Conservation (phyloP, 2,888 invertebrate genomes). For the Deladenus siricidicola region DNA sequence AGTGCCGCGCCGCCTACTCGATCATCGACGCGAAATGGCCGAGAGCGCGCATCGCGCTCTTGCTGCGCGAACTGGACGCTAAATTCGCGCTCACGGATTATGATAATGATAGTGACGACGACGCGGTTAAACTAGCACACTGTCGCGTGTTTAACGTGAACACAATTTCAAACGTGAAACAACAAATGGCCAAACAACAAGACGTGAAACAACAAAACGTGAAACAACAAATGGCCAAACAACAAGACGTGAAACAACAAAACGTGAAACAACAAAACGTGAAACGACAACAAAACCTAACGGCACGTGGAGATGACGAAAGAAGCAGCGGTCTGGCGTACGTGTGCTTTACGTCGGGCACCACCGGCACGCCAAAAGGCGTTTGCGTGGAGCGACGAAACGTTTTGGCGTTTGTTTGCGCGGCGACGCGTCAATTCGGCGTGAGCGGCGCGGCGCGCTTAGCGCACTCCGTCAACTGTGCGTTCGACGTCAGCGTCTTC, state of each 20-base stretch:
- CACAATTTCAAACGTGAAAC: not conserved
- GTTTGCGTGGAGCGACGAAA: constrained; percentile 35
- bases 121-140: no score
- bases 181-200: not conserved
- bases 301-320: no score
- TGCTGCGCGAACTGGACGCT: not conserved
- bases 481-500: constrained; percentile 44
- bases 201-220: no score
- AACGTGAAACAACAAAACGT: not conserved
- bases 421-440: constrained; percentile 30
- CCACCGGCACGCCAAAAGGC: constrained; percentile 47
- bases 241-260: not conserved
- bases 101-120: no score
- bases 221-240: no score
- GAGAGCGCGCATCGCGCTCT: not conserved
- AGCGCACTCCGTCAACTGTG: constrained; percentile 39
- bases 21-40: constrained; percentile 37
- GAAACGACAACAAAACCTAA: no score
- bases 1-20: constrained; percentile 29
- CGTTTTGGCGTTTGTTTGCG: constrained; percentile 30
- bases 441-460: constrained; percentile 25
- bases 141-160: not conserved
- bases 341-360: constrained; percentile 47
- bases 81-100: not conserved
- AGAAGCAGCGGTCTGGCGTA: constrained; percentile 29